Evolutionary conservation across 2,888 invertebrate genomes (phyloP), one percentile per base, ranked within the genome.

Genomic region (Parasteatoda lunata): DNA sequence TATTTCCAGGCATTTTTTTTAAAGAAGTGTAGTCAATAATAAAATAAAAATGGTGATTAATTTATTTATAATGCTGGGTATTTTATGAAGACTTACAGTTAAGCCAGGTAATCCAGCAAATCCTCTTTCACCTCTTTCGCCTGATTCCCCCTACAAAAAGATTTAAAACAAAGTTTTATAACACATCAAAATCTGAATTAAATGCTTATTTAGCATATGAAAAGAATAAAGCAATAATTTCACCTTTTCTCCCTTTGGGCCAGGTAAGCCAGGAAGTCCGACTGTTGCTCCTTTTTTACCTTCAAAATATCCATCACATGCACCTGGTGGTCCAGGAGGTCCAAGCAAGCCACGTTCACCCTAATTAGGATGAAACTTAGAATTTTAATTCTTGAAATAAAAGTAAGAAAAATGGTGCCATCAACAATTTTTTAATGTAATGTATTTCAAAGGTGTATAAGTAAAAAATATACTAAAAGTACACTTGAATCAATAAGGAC

Each of bases 121-220:
- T 51, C 90, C 90, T 71, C 89, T 77, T 5, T 89, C 88, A 8
- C 90, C 90, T 85, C 88, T 88, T 59, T 88, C 89, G 11, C 90
- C 97, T n/a, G 95, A 92, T 13, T 94, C 92, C 1, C 97, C 89
- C 89, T 89, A 82, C 47, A 49, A 69, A 51, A 49, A 72, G 52
- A 96, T 59, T 59, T 59, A 59, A 59, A 96, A 15, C 49, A 51
- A 15, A 1, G 66, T 15, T n/a, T 45, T 68, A 15, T 68, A 68
- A 68, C 5, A 13, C n/a, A 15, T 68, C 2, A 68, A 9, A 30
- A 15, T 8, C 1, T 30, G 9, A 59, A 8, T 59, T 4, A 13
- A 59, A 59, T 59, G 4, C 13, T 4, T 5, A 4, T n/a, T 59
- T 59, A 59, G 8, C n/a, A 59, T 59, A 59, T 13, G 9, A 59